Evolutionary conservation across 2,888 invertebrate species (phyloP).

Genomic region (Elmis aenea): DNA sequence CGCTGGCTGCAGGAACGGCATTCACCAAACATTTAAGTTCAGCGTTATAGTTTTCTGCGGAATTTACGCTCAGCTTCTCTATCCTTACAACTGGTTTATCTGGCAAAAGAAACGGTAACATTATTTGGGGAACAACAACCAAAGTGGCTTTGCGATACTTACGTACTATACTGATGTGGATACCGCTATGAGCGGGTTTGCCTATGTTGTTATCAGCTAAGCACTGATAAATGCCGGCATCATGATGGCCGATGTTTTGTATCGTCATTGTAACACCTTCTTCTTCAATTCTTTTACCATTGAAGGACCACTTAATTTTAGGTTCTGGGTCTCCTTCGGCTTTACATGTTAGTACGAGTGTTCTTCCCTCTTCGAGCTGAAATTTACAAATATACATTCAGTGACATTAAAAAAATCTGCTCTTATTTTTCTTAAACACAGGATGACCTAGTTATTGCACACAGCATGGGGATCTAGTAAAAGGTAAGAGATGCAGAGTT

Average conservation of each 20-base stretch:
- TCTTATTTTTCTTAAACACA: too few relatives aligned
- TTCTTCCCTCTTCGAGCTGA: slow-evolving; percentile 40
- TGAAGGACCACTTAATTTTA: slow-evolving; percentile 43
- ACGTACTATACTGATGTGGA: slow-evolving; percentile 41
- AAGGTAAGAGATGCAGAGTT: too few relatives aligned
- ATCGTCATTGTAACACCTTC: slow-evolving; percentile 40
- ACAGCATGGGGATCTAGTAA: too few relatives aligned
- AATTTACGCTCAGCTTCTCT: slow-evolving; percentile 44
- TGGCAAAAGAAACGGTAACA: slow-evolving; percentile 28
- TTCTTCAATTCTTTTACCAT: slow-evolving; percentile 27
- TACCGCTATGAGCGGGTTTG: slow-evolving; percentile 36
- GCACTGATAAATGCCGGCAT: slow-evolving; percentile 48
- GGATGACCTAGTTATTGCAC: too few relatives aligned
- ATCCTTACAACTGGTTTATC: slow-evolving; percentile 46
- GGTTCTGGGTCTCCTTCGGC: slow-evolving; percentile 47
- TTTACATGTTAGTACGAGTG: slow-evolving; percentile 42
- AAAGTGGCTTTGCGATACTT: slow-evolving; percentile 25
- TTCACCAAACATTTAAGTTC: slow-evolving; percentile 46
- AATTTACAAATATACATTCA: slow-evolving; percentile 18
- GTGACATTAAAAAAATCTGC: neutral
- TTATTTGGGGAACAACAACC: neutral
- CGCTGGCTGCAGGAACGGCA: slow-evolving; percentile 43
- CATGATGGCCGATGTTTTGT: slow-evolving; percentile 33
- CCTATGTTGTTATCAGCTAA: slow-evolving; percentile 45
- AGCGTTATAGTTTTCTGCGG: slow-evolving; percentile 42